Base-by-base conservation (phyloP, 2,113 vertebrate species). In the Siniperca chuatsi region DNA sequence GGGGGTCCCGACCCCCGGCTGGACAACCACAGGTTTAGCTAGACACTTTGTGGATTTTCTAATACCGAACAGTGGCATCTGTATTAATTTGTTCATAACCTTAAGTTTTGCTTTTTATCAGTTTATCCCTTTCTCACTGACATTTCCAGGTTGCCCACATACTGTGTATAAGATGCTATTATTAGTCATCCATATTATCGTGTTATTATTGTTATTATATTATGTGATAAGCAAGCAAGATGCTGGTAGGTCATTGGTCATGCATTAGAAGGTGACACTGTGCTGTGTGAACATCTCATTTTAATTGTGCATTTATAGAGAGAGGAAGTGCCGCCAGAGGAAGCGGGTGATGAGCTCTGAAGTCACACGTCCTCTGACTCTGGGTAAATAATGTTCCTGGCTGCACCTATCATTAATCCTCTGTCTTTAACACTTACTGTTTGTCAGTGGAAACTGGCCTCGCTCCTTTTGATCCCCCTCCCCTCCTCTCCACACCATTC, bases 261-360 rank as follows among this genome's bases (percentile, higher is more conserved):
- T 55, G 81, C 67, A 33, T 80, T 7, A 0, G 79, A 75, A 76
- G 84, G 87, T 54, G 85, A 90, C 79, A 25, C 81, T 11, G 21
- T 8, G 29, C 52, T 84, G 90, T 84, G 92, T 92, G 90, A 94
- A 83, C 84, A 60, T 91, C 92, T 94, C 91, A 94, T 95, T 94
- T 94, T 91, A 93, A 95, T 94, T 94, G 93, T 95, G 92, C 91
- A 94, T 95, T 94, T 93, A 85, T 87, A 93, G 92, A 87, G 89
- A 85, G 83, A 88, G 93, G 92, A 94, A 93, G 90, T 90, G 91
- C 20, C 60, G 65, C 7, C 54, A 8, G 83, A 88, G 93, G 90
- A 91, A 90, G 86, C 92, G 61, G 84, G 84, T 87, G 92, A 92
- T 58, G 89, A 89, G 89, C 79, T 87, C 92, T 69, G 62, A 82